A percentile compares a stretch with the other conserved stretches of the same genome.
phyloP scores from a whole-genome alignment of 2,888 invertebrate genomes.

The Melinaea menophilus region DNA sequence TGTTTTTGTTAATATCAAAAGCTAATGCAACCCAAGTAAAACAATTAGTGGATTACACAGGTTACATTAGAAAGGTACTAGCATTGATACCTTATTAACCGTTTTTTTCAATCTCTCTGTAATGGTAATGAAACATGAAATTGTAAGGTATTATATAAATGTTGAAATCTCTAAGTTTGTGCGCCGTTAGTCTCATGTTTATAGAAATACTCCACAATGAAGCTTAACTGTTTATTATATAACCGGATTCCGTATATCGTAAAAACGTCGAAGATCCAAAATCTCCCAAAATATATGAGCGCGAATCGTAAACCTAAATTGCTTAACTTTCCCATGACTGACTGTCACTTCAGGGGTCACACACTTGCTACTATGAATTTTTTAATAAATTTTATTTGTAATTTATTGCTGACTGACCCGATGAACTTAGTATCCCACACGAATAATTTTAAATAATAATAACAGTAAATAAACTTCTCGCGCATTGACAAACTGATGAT shows the following conservation, averaged over 20 bases:
- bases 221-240: constrained; percentile 5
- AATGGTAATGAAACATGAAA: too few species aligned
- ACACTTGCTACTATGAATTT: constrained; percentile 13
- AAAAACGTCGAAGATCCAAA: neutral
- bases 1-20: too few species aligned
- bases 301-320: constrained; percentile 16
- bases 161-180: neutral
- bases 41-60: too few species aligned
- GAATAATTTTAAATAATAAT: too few species aligned
- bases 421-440: too few species aligned
- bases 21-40: too few species aligned
- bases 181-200: constrained; percentile 1
- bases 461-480: too few species aligned
- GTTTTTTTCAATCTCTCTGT: too few species aligned
- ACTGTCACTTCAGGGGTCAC: constrained; percentile 9
- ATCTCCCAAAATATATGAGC: neutral
- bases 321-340: constrained; percentile 16
- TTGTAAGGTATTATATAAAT: neutral
- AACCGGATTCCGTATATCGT: constrained; percentile 3
- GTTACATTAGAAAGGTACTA: too few species aligned
- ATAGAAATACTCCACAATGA: neutral
- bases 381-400: neutral
- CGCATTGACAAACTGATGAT: too few species aligned
- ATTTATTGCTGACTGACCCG: neutral
- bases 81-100: too few species aligned